These are phyloP conservation scores for Lethocerus indicus DNA, from an alignment of 1,140 invertebrate species.

Conservation along the genomic window DNA sequence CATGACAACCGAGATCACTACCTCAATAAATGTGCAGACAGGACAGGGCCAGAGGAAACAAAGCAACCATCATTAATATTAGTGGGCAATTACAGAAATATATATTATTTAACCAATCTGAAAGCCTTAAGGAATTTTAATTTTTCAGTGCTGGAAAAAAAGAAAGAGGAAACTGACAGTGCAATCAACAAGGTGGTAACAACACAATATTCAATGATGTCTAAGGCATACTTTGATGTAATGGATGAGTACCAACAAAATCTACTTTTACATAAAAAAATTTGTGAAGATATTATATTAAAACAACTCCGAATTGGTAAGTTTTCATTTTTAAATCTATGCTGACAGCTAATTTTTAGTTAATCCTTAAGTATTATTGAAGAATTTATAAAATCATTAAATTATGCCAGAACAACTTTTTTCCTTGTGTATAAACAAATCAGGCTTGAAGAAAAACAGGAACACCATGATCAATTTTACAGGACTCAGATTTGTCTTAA, in stretches of 20 bases:
- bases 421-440: neutral
- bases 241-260: slow-evolving; percentile 3
- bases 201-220: slow-evolving; percentile 7
- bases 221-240: slow-evolving; percentile 2
- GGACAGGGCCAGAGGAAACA: too few relatives aligned
- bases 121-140: too few relatives aligned
- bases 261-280: slow-evolving; percentile 5
- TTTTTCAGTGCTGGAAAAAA: slow-evolving; percentile 2
- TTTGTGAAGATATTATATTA: slow-evolving; percentile 6
- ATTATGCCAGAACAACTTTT: neutral
- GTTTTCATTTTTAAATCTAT: neutral
- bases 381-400: neutral
- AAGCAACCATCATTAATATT: too few relatives aligned
- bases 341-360: neutral
- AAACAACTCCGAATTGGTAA: slow-evolving; percentile 11
- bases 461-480: too few relatives aligned
- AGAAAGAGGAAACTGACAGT: neutral
- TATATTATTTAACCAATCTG: too few relatives aligned
- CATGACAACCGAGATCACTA: too few relatives aligned
- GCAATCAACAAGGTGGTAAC: slow-evolving; percentile 17
- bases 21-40: too few relatives aligned
- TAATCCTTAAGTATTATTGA: neutral
- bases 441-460: neutral
- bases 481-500: too few relatives aligned
- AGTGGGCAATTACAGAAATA: too few relatives aligned